These are phyloP conservation scores for Rostratula benghalensis DNA, from an alignment of 2,113 vertebrate species.

Conservation along the genomic window DNA sequence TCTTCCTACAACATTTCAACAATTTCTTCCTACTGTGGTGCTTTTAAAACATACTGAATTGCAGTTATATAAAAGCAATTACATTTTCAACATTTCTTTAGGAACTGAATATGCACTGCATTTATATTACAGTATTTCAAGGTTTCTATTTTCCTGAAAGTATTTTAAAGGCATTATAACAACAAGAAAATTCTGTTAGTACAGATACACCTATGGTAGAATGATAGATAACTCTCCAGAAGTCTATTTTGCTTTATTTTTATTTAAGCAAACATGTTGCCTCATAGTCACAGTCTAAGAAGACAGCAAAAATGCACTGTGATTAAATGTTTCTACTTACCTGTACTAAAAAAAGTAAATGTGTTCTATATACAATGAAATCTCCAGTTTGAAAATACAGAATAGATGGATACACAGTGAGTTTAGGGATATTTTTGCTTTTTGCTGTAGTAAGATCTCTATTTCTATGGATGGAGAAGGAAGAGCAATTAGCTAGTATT, in stretches of 20 bases:
- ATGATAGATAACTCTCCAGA: background rate
- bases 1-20: background rate
- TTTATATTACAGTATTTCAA: background rate
- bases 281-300: background rate
- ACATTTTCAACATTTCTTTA: background rate
- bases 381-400: background rate
- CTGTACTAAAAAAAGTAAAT: background rate
- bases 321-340: background rate
- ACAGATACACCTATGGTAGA: background rate
- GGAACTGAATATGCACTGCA: background rate
- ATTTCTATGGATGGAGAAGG: background rate
- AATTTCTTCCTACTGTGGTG: background rate
- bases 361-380: background rate
- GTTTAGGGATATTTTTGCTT: background rate
- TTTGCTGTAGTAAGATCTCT: background rate
- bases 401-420: background rate
- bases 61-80: background rate
- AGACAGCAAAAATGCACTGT: background rate
- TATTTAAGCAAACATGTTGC: background rate
- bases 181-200: background rate
- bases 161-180: background rate
- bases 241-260: background rate
- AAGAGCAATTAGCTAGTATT: background rate
- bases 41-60: conserved; percentile 1
- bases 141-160: background rate